Percentiles rank a stretch among this genome's conserved stretches.
Conservation (phyloP, 2,797 vertebrate species). For the Eupleurogrammus muticus region DNA sequence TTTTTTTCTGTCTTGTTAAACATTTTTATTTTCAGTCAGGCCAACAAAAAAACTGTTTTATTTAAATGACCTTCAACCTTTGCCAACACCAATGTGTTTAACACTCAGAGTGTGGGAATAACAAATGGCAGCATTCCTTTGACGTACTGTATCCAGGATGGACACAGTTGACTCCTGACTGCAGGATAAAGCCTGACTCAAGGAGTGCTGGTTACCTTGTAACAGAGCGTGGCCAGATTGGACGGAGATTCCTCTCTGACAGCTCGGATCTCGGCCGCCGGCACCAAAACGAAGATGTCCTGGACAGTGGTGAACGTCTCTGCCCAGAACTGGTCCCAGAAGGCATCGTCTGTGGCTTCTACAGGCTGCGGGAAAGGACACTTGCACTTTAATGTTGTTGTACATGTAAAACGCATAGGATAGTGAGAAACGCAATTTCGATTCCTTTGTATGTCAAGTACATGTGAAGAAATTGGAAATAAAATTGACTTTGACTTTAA, state of each 20-base stretch:
- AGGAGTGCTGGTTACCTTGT: constrained; percentile 86
- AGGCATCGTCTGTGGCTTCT: constrained; percentile 92
- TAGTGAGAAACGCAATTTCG: too few relatives aligned
- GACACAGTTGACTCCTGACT: neutral
- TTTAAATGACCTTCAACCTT: constrained; percentile 42
- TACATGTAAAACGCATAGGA: too few relatives aligned
- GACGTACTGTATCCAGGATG: constrained; percentile 45
- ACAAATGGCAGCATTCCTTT: constrained; percentile 69
- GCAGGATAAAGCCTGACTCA: neutral
- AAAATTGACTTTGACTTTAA: too few relatives aligned
- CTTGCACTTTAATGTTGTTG: too few relatives aligned
- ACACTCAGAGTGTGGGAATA: constrained; percentile 56
- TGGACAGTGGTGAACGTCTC: constrained; percentile 90
- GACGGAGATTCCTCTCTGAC: constrained; percentile 97
- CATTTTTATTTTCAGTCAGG: neutral
- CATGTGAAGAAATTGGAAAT: too few relatives aligned
- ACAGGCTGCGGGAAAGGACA: constrained; percentile 84
- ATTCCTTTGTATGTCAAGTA: too few relatives aligned
- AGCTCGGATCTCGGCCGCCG: constrained; percentile 94
- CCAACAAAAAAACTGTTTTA: constrained; percentile 7
- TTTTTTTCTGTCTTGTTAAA: neutral
- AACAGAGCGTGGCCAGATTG: constrained; percentile 96
- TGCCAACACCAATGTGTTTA: neutral
- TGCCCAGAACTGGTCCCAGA: constrained; percentile 98
- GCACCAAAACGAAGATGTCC: constrained; percentile 95